These are phyloP conservation scores for Bombyx mandarina DNA, from an alignment of 1,140 invertebrate genomes.

Conservation along the genomic window DNA sequence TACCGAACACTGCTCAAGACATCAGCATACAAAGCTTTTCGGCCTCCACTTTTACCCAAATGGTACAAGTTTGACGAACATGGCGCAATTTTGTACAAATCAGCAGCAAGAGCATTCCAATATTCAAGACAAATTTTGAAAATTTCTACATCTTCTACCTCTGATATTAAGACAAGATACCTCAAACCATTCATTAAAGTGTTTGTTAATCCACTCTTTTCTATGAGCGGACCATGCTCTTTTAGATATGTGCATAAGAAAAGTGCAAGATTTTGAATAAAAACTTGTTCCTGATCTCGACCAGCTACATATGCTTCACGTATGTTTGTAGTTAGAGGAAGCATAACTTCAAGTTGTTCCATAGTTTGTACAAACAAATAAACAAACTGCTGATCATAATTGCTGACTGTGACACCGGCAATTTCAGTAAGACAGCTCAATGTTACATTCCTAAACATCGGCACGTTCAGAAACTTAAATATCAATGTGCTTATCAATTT, in stretches of 20 bases:
- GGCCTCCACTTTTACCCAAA: constrained; percentile 52
- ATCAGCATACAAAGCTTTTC: constrained; percentile 81
- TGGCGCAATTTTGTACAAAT: constrained; percentile 89
- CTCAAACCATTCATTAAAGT: constrained; percentile 87
- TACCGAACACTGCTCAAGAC: constrained; percentile 93
- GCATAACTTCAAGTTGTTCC: constrained; percentile 92
- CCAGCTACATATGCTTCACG: constrained; percentile 93
- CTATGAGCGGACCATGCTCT: constrained; percentile 92
- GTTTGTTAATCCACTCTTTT: constrained; percentile 81
- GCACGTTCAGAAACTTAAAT: constrained; percentile 97
- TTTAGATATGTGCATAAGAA: constrained; percentile 98
- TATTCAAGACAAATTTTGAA: constrained; percentile 99
- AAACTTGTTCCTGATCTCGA: constrained; percentile 97
- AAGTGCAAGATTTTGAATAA: constrained; percentile 98
- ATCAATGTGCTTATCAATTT: constrained; percentile 95
- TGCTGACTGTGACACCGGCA: constrained; percentile 87
- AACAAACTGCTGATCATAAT: constrained; percentile 95
- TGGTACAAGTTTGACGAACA: constrained; percentile 59
- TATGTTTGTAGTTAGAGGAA: constrained; percentile 92
- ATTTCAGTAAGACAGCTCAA: constrained; percentile 99
- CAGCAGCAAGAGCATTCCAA: constrained; percentile 94
- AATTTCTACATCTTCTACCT: constrained; percentile 99
- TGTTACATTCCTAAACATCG: constrained; percentile 98
- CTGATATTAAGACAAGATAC: constrained; percentile 96
- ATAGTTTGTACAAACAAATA: constrained; percentile 92